These are phyloP conservation scores for Saguinus midas DNA, from an alignment of 2,113 vertebrate species.

Conservation along the genomic window DNA sequence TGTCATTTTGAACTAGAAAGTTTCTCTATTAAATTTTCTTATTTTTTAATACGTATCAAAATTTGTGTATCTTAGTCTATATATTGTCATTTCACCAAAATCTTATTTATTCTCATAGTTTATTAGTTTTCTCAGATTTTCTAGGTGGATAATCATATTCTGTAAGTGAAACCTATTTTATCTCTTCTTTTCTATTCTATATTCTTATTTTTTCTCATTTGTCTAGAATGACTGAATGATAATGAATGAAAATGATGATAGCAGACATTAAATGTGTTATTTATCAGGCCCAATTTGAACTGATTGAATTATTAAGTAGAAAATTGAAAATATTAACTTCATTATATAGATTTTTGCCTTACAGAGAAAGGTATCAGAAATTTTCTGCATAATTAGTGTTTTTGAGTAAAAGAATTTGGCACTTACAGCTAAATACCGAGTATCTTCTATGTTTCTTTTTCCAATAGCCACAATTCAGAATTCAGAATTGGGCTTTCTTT, in stretches of 20 bases:
- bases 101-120: neutral
- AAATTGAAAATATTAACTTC: neutral
- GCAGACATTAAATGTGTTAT: neutral
- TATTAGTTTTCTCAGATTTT: neutral
- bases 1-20: neutral
- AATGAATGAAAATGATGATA: neutral
- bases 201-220: neutral
- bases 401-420: conserved; percentile 38
- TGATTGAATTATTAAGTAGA: conserved; percentile 10
- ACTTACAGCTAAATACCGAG: neutral
- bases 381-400: neutral
- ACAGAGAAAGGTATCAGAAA: neutral
- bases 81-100: neutral
- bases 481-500: neutral
- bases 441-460: neutral
- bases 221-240: neutral
- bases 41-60: neutral
- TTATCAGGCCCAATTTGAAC: neutral
- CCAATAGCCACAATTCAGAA: neutral
- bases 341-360: conserved; percentile 7
- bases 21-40: neutral
- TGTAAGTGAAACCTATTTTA: neutral
- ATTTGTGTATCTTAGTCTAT: neutral
- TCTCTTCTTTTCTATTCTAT: neutral
- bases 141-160: neutral